Evolutionary conservation across 2,888 invertebrate genomes (phyloP).

Genomic region (Drosophila greeni): DNA sequence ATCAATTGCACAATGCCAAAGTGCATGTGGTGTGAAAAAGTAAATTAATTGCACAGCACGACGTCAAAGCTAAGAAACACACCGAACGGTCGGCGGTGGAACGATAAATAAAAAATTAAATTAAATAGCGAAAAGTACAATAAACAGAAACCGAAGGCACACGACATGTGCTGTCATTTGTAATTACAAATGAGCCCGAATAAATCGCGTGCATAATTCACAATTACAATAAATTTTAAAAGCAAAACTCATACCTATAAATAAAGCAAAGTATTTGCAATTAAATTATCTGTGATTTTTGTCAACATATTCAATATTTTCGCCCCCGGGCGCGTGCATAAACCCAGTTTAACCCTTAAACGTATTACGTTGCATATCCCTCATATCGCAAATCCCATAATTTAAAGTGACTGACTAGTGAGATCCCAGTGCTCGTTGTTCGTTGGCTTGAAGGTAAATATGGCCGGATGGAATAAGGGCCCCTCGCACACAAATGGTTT

Average conservation of each 20-base stretch:
- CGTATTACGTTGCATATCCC: conserved; percentile 21
- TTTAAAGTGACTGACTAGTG: conserved; percentile 38
- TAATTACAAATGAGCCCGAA: conserved; percentile 56
- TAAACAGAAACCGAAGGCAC: conserved; percentile 15
- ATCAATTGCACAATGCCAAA: conserved; percentile 55
- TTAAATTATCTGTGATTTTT: conserved; percentile 71
- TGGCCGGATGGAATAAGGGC: conserved; percentile 38
- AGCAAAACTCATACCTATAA: conserved; percentile 36
- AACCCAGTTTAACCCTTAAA: conserved; percentile 16
- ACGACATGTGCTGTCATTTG: conserved; percentile 56
- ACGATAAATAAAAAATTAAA: conserved; percentile 39
- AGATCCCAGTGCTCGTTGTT: conserved; percentile 33
- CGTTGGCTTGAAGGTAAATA: conserved; percentile 56
- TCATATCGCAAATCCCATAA: conserved; percentile 14
- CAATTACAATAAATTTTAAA: conserved; percentile 37
- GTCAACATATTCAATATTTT: conserved; percentile 63
- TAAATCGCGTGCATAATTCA: conserved; percentile 34
- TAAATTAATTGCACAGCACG: conserved; percentile 65
- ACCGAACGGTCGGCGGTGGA: conserved; percentile 14
- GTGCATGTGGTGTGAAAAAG: conserved; percentile 59
- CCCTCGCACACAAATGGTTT: conserved; percentile 54
- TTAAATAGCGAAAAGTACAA: conserved; percentile 7
- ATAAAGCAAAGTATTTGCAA: conserved; percentile 48
- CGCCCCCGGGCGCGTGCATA: conserved; percentile 27
- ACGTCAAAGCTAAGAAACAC: conserved; percentile 49